Evolutionary conservation across 2,888 invertebrate species (phyloP), one percentile per base, ranked within the genome.

Genomic region (Esperia sulphurella): DNA sequence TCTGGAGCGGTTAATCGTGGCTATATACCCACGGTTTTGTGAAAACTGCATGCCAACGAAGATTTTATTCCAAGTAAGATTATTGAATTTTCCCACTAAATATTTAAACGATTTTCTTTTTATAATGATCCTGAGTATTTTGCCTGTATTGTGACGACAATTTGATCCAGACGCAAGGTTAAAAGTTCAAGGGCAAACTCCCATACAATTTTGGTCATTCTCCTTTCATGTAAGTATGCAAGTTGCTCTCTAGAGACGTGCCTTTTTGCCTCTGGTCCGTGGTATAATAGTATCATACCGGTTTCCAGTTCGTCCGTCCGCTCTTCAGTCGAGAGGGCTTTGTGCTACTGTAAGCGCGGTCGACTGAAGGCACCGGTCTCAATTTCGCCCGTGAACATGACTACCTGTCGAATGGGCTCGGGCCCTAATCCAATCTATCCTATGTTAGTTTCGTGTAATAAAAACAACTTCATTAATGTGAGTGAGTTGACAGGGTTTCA

Each of bases 181-280:
- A n/a, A n/a, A n/a, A n/a, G n/a, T n/a, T n/a, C n/a, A n/a, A n/a
- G n/a, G n/a, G n/a, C n/a, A n/a, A n/a, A n/a, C n/a, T n/a, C n/a
- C n/a, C n/a, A n/a, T n/a, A n/a, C n/a, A n/a, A n/a, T n/a, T n/a
- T n/a, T n/a, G n/a, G n/a, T n/a, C n/a, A n/a, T n/a, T n/a, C n/a
- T n/a, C n/a, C n/a, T 49, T 49, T 44, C 41, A 49, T 45, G 37
- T 41, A 49, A 45, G 37, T 41, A 45, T 49, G 37, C 48, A 48
- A 43, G 48, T 35, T 44, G 44, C 48, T 31, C 29, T 31, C 41
- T 14, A 41, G 38, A 35, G 7, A 41, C 21, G 29, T 41, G n/a
- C 41, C 41, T 41, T 29, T 39, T 29, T 41, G 35, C 21, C 21
- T 21, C 3, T 21, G 21, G 21, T 21, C 3, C 5, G 21, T 21